A percentile compares a stretch with the other conserved stretches of the same genome.
These are phyloP conservation scores for Phocoena phocoena DNA, from an alignment of 2,113 vertebrate species.

Conservation along the genomic window DNA sequence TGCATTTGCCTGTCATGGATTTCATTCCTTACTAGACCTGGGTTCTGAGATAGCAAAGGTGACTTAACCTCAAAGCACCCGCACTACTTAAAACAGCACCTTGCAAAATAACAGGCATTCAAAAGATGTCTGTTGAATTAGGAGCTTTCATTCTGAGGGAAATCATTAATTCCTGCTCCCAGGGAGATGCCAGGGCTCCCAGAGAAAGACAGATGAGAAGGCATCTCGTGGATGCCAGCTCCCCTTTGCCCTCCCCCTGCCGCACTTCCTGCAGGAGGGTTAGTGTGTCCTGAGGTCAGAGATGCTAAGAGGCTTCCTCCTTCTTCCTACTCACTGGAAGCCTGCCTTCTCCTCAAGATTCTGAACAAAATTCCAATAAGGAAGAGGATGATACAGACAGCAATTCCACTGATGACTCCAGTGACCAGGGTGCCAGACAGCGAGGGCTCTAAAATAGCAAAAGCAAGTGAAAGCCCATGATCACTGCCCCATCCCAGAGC, in stretches of 20 bases:
- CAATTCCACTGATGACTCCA: background rate
- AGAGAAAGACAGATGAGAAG: background rate
- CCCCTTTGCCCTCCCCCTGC: background rate
- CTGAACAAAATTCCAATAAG: slow-evolving; percentile 4
- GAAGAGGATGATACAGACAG: background rate
- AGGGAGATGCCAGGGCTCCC: background rate
- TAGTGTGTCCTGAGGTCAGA: background rate
- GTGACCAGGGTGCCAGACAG: background rate
- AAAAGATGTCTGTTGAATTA: background rate
- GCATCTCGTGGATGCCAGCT: background rate
- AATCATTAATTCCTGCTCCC: background rate
- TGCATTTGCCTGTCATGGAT: background rate
- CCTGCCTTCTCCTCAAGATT: slow-evolving; percentile 34
- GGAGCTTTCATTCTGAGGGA: background rate
- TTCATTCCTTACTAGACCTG: background rate
- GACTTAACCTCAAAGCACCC: background rate
- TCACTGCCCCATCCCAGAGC: accelerated
- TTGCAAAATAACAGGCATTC: background rate
- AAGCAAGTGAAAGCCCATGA: background rate
- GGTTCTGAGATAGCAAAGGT: background rate
- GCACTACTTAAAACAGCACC: background rate
- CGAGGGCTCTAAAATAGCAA: slow-evolving; percentile 1
- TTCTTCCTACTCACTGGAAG: background rate
- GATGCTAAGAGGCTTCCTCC: background rate
- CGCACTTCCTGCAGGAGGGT: background rate